Percentiles rank a stretch among this genome's conserved stretches.
Evolutionary conservation across 2,113 vertebrate species (phyloP).

Genomic region (Leptosomus discolor): DNA sequence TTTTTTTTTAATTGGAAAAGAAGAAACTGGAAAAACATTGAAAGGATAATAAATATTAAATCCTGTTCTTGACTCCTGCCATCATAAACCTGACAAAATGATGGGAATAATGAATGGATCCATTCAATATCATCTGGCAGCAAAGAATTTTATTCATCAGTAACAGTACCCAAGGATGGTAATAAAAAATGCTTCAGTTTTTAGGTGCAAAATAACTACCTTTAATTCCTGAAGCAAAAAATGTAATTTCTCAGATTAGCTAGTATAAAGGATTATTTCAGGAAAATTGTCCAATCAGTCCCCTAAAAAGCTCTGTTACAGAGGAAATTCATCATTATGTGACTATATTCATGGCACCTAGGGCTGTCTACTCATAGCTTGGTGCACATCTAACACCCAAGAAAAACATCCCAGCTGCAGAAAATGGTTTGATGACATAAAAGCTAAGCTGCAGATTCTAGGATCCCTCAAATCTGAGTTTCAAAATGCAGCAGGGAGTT

Average conservation of each 20-base stretch:
- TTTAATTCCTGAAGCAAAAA: background rate
- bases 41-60: background rate
- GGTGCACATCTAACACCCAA: background rate
- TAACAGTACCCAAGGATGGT: background rate
- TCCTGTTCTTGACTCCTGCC: background rate
- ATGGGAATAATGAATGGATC: background rate
- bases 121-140: background rate
- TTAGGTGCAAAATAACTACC: background rate
- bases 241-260: background rate
- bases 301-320: background rate
- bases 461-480: background rate
- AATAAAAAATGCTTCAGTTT: background rate
- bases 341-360: background rate
- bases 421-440: background rate
- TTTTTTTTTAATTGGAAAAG: background rate
- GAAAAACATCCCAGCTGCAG: background rate
- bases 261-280: background rate
- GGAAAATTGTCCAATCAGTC: background rate
- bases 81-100: background rate
- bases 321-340: background rate
- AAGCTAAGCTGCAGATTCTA: background rate
- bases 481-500: background rate
- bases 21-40: background rate
- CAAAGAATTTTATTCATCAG: background rate
- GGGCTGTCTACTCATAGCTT: background rate